Conservation (phyloP, 2,888 invertebrate genomes). For the Agrotis exclamationis region DNA sequence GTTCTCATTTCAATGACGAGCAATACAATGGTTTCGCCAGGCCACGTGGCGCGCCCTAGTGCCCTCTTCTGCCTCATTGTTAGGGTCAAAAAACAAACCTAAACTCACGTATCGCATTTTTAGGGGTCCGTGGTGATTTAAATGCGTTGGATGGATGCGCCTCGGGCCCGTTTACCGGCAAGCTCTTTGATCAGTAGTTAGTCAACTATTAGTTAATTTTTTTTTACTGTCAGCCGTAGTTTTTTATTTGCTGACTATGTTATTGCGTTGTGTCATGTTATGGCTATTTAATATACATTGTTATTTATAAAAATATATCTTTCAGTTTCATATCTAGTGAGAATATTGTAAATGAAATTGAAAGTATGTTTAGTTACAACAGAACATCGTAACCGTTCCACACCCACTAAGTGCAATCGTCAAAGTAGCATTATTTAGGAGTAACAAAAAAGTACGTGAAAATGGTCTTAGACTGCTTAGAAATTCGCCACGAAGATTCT, state of each 20-base stretch:
- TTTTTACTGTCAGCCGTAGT: no score
- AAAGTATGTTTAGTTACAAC: background rate
- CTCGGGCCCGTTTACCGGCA: no score
- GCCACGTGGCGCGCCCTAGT: constrained; percentile 83
- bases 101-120: constrained; percentile 82
- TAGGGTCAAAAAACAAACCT: constrained; percentile 86
- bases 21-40: constrained; percentile 62
- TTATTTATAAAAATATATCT: background rate
- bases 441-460: background rate
- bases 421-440: background rate
- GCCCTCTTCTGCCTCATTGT: constrained; percentile 78
- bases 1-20: constrained; percentile 45
- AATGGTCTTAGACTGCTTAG: background rate
- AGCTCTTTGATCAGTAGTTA: no score
- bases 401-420: background rate
- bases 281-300: background rate
- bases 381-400: background rate
- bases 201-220: no score
- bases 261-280: no score
- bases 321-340: background rate
- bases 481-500: background rate
- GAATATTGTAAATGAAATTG: background rate
- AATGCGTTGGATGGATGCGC: no score
- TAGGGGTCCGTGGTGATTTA: constrained; percentile 32
- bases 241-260: no score